These are phyloP conservation scores for Palythoa caribaeorum DNA, from an alignment of 92 coral and sea anemone genomes.

Conservation along the genomic window DNA sequence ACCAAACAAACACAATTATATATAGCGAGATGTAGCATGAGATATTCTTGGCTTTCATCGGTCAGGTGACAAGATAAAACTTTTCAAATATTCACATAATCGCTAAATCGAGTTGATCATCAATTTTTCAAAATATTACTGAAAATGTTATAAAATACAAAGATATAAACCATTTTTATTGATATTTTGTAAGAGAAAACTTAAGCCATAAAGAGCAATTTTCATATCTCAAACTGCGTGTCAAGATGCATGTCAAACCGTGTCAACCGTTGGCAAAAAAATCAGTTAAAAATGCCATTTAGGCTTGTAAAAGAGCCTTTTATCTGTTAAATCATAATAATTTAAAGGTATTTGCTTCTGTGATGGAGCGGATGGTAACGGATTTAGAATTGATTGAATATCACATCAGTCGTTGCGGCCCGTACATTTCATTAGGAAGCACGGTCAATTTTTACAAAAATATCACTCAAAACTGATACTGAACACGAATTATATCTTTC, in stretches of 20 bases:
- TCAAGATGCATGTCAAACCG: constrained; percentile 35
- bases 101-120: constrained; percentile 39
- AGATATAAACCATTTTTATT: constrained; percentile 27
- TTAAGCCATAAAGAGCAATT: constrained; percentile 37
- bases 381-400: constrained; percentile 41
- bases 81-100: constrained; percentile 34
- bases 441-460: constrained; percentile 38
- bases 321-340: constrained; percentile 37
- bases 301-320: constrained; percentile 38
- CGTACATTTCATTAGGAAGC: constrained; percentile 37
- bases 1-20: constrained; percentile 32
- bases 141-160: constrained; percentile 38
- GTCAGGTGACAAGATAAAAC: constrained; percentile 43
- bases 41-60: constrained; percentile 42
- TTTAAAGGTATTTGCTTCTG: constrained; percentile 40
- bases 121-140: constrained; percentile 34
- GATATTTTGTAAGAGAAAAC: constrained; percentile 31
- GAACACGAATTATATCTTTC: constrained; percentile 39
- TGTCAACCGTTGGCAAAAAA: constrained; percentile 35
- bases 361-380: constrained; percentile 37
- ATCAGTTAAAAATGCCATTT: constrained; percentile 18
- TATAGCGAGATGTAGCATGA: constrained; percentile 35
- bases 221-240: constrained; percentile 33
- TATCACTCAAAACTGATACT: constrained; percentile 42
- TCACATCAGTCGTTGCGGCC: constrained; percentile 46